Conservation (phyloP, 2,113 vertebrate species). For the Echinops telfairi region DNA sequence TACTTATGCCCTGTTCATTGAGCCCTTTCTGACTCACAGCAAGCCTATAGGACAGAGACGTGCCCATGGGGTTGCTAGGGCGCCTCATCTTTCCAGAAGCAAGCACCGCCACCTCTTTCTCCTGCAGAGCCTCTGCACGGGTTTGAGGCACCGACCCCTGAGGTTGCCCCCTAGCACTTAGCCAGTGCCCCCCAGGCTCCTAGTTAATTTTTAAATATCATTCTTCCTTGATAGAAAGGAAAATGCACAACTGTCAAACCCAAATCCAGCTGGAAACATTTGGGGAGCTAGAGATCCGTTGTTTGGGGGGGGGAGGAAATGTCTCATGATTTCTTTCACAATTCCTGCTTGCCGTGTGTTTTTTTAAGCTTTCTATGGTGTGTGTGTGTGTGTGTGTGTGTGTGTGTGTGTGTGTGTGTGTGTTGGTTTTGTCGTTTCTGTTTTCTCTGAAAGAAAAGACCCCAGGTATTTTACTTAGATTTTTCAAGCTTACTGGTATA, state of each 20-base stretch:
- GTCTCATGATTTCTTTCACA: constrained; percentile 6
- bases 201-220: constrained; percentile 4
- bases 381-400: too few species aligned
- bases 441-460: constrained; percentile 54
- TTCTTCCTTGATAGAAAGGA: not conserved
- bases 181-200: not conserved
- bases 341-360: not conserved
- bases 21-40: not conserved
- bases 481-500: constrained; percentile 3
- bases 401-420: too few species aligned
- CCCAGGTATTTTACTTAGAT: not conserved
- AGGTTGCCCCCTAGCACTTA: not conserved
- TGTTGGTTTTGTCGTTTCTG: constrained; percentile 1
- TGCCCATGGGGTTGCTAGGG: too few species aligned
- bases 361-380: not conserved
- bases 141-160: not conserved
- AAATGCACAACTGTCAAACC: not conserved
- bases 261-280: not conserved
- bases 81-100: too few species aligned
- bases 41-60: not conserved
- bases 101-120: too few species aligned
- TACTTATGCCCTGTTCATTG: not conserved
- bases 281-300: too few species aligned
- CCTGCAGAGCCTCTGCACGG: not conserved
- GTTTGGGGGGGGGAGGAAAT: not conserved